A percentile compares a stretch with the other conserved stretches of the same genome.
phyloP scores from a whole-genome alignment of 2,113 vertebrate genomes.

The Zeus faber region DNA sequence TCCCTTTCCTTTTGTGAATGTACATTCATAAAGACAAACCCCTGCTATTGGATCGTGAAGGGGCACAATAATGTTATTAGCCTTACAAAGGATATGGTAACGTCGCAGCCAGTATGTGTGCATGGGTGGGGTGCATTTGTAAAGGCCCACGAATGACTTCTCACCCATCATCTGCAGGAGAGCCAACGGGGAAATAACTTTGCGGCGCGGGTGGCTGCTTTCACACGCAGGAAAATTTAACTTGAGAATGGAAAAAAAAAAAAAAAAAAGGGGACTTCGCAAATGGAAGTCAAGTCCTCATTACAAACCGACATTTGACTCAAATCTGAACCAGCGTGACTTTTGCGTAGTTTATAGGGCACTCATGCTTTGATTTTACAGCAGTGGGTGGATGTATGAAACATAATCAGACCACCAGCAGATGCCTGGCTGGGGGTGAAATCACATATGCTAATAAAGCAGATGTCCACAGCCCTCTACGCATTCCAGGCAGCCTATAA shows the following conservation, averaged over 20 bases:
- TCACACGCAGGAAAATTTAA: not conserved
- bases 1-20: slow-evolving; percentile 27
- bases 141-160: slow-evolving; percentile 64
- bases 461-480: slow-evolving; percentile 72
- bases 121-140: slow-evolving; percentile 67
- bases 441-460: slow-evolving; percentile 76
- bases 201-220: not conserved
- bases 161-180: slow-evolving; percentile 61
- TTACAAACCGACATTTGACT: too few relatives aligned
- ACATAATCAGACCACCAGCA: slow-evolving; percentile 72
- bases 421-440: slow-evolving; percentile 63
- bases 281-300: too few relatives aligned
- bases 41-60: slow-evolving; percentile 38
- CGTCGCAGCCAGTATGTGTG: slow-evolving; percentile 48
- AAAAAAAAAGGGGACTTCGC: not conserved
- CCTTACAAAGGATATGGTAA: slow-evolving; percentile 70
- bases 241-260: not conserved
- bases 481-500: slow-evolving; percentile 74
- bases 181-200: slow-evolving; percentile 9
- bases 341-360: not conserved
- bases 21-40: slow-evolving; percentile 35
- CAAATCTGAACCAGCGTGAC: too few relatives aligned
- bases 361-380: slow-evolving; percentile 25
- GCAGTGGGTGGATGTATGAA: slow-evolving; percentile 32
- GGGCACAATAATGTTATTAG: slow-evolving; percentile 61